These are phyloP conservation scores for Artibeus jamaicensis DNA, from an alignment of 2,797 vertebrate species.

Conservation along the genomic window DNA sequence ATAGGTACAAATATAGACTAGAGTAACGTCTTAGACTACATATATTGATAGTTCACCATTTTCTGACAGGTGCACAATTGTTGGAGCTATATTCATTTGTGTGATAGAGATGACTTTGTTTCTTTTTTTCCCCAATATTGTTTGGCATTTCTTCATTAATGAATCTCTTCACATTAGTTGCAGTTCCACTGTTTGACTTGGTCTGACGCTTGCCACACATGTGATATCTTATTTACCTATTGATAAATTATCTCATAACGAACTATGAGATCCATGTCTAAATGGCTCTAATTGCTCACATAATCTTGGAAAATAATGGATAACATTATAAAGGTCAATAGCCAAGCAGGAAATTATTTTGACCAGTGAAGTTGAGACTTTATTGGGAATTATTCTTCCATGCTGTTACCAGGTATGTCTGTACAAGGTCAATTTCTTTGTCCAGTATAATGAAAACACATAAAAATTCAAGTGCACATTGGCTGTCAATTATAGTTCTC, in stretches of 20 bases:
- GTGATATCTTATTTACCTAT: conserved; percentile 68
- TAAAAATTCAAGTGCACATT: not conserved
- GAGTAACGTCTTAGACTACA: not conserved
- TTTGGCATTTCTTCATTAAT: conserved; percentile 48
- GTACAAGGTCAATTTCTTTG: conserved; percentile 50
- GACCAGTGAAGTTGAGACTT: conserved; percentile 27
- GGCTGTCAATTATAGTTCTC: conserved; percentile 20
- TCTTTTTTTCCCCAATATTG: not conserved
- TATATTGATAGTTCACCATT: not conserved
- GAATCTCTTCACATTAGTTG: conserved; percentile 38
- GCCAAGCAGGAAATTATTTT: conserved; percentile 62
- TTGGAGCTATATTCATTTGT: not conserved
- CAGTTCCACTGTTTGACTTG: conserved; percentile 20
- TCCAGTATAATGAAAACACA: not conserved
- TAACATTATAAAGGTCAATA: conserved; percentile 51
- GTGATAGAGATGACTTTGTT: conserved; percentile 28
- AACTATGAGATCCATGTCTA: conserved; percentile 42
- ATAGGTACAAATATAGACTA: not conserved
- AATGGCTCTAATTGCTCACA: conserved; percentile 49
- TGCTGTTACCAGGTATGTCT: not conserved
- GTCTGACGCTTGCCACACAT: conserved; percentile 18
- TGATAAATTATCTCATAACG: conserved; percentile 41
- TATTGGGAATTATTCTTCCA: conserved; percentile 47
- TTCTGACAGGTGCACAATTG: not conserved
- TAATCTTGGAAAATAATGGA: conserved; percentile 47